Conservation (phyloP, 2,888 invertebrate genomes). For the Anthrax anthrax region DNA sequence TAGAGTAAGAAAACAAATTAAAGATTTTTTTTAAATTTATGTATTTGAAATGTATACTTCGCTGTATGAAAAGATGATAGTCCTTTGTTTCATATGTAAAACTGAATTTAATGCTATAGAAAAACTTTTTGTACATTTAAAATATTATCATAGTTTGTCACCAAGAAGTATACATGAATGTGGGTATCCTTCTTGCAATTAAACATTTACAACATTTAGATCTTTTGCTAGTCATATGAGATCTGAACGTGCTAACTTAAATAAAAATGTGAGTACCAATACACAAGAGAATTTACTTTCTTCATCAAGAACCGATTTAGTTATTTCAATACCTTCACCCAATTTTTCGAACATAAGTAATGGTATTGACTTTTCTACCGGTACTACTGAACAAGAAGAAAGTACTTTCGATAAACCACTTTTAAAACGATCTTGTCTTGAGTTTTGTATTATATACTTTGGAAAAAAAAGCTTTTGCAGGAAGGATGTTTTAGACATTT, state of each 20-base stretch:
- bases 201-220: neutral
- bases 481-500: neutral
- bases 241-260: neutral
- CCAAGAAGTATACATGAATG: neutral
- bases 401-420: neutral
- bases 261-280: neutral
- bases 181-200: neutral
- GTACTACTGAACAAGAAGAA: neutral
- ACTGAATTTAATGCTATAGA: neutral
- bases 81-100: neutral
- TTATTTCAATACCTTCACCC: neutral
- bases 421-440: neutral
- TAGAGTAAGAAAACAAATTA: no score
- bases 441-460: neutral
- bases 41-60: no score
- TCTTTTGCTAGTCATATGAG: neutral
- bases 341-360: neutral
- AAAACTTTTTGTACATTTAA: neutral
- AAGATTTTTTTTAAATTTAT: no score
- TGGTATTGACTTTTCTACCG: neutral
- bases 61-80: neutral
- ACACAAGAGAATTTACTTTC: neutral
- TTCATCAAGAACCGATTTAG: neutral
- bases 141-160: neutral
- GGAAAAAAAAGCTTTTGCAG: neutral